phyloP scores from a whole-genome alignment of 2,797 vertebrate genomes.

The Sarcoramphus papa region DNA sequence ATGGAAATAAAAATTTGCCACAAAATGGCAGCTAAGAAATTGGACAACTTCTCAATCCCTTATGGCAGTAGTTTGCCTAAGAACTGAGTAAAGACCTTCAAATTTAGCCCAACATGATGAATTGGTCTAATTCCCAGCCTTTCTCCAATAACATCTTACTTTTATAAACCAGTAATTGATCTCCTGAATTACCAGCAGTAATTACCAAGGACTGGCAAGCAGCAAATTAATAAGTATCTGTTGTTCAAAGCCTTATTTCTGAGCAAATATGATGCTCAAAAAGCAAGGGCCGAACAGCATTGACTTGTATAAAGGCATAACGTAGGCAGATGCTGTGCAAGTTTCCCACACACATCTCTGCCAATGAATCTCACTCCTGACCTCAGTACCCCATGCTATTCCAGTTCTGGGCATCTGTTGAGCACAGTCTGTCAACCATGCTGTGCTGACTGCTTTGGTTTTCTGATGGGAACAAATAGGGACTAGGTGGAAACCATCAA shows the following conservation, averaged over 20 bases:
- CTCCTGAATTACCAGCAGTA: neutral
- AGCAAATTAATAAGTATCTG: neutral
- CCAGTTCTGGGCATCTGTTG: constrained; percentile 13
- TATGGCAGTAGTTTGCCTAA: neutral
- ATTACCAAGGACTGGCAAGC: neutral
- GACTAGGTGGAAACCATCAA: neutral
- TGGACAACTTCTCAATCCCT: neutral
- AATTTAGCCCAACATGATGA: neutral
- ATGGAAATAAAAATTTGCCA: neutral
- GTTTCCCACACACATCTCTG: neutral
- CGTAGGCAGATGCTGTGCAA: neutral
- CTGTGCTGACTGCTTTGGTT: neutral
- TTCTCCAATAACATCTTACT: neutral
- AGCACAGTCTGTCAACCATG: neutral
- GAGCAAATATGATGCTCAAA: neutral
- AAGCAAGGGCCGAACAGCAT: neutral
- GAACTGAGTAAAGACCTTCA: neutral
- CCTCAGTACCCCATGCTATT: neutral
- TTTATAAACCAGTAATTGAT: neutral
- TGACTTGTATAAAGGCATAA: neutral
- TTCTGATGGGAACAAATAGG: neutral
- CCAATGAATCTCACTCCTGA: neutral
- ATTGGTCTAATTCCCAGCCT: neutral
- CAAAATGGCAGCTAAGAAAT: neutral
- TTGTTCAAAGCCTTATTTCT: neutral